phyloP scores from a whole-genome alignment of 1,140 invertebrate species.

The Hycleus phaleratus region DNA sequence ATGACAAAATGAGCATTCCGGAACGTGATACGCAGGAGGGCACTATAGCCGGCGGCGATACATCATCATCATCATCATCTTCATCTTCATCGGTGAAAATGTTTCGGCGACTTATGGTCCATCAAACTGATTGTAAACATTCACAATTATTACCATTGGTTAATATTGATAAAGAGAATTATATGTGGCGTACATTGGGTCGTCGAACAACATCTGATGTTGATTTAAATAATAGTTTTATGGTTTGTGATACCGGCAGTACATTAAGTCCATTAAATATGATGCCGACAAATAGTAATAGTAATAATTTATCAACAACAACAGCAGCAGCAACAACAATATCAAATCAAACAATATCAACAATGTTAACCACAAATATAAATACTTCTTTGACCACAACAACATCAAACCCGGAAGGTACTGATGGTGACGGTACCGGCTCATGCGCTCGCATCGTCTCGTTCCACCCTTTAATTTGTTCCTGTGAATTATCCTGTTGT shows the following conservation, averaged over 20 bases:
- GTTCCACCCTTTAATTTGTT: conserved; percentile 48
- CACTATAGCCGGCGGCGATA: conserved; percentile 13
- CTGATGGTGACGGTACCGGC: conserved; percentile 16
- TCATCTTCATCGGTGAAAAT: conserved; percentile 21
- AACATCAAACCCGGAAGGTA: conserved; percentile 1
- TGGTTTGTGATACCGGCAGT: conserved; percentile 34
- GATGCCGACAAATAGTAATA: neutral
- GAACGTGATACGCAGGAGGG: conserved; percentile 24
- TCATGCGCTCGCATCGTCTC: conserved; percentile 46
- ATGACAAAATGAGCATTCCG: conserved; percentile 31
- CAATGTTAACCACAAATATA: neutral
- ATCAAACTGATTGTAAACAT: conserved; percentile 19
- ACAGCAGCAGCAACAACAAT: neutral
- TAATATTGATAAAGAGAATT: conserved; percentile 53
- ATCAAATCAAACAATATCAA: neutral
- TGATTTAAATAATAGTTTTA: conserved; percentile 36
- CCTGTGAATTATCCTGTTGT: conserved; percentile 47
- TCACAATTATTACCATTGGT: conserved; percentile 25
- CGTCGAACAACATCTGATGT: conserved; percentile 30
- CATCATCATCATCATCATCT: too few relatives aligned
- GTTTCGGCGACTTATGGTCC: conserved; percentile 22
- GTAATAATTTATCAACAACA: too few relatives aligned
- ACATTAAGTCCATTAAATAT: conserved; percentile 22
- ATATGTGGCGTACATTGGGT: conserved; percentile 48
- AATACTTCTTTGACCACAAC: neutral